phyloP scores from a whole-genome alignment of 1,140 invertebrate species.

The Drosophila asahinai region DNA sequence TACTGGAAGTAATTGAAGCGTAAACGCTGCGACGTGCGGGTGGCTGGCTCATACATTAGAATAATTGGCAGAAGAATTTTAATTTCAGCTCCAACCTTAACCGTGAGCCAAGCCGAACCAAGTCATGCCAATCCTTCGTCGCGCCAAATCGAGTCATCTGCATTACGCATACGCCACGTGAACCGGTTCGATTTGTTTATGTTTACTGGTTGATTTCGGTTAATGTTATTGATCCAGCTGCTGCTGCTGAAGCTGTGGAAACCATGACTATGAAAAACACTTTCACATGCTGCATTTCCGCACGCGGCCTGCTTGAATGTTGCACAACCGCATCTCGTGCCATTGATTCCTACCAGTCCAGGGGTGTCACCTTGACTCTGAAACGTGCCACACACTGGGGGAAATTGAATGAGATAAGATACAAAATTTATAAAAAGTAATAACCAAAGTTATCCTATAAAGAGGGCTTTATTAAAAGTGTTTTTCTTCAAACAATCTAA shows the following conservation, averaged over 20 bases:
- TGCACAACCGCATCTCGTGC: conserved; percentile 65
- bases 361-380: conserved; percentile 75
- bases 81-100: conserved; percentile 64
- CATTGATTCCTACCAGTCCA: conserved; percentile 50
- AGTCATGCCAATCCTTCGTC: conserved; percentile 16
- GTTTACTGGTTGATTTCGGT: conserved; percentile 8
- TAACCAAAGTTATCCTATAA: background rate
- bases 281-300: conserved; percentile 78
- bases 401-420: background rate
- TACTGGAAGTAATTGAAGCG: conserved; percentile 65
- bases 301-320: conserved; percentile 45
- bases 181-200: conserved; percentile 57
- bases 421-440: too few relatives aligned
- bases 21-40: conserved; percentile 65
- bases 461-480: background rate
- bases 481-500: background rate
- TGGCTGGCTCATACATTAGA: conserved; percentile 53
- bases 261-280: conserved; percentile 34
- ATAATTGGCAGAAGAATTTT: conserved; percentile 69
- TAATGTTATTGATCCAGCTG: conserved; percentile 22
- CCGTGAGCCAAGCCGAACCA: conserved; percentile 37
- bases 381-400: conserved; percentile 41
- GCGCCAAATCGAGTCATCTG: conserved; percentile 33
- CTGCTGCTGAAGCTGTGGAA: conserved; percentile 10
- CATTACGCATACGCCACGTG: conserved; percentile 62